These are phyloP conservation scores for Cylas formicarius DNA, from an alignment of 1,140 invertebrate species.

Conservation along the genomic window DNA sequence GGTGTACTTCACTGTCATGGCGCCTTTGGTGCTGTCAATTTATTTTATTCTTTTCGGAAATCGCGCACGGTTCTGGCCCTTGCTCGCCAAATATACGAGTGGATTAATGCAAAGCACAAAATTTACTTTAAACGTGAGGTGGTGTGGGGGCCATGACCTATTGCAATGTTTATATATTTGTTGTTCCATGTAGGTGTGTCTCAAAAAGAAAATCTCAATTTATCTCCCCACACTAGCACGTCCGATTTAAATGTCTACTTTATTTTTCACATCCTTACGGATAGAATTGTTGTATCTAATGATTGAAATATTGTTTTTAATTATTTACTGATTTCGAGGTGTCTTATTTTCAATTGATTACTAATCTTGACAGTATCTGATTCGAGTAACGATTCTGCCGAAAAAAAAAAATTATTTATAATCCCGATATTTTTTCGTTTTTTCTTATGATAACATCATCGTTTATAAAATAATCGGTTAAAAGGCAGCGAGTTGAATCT, in stretches of 20 bases:
- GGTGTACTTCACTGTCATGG: slow-evolving; percentile 36
- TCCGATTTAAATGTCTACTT: slow-evolving; percentile 8
- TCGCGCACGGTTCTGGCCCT: background rate
- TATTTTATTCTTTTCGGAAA: slow-evolving; percentile 22
- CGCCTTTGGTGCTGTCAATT: slow-evolving; percentile 30
- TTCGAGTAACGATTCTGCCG: background rate
- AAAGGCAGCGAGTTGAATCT: too few species aligned
- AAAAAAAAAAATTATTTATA: too few species aligned
- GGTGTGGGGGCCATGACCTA: background rate
- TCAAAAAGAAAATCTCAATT: slow-evolving; percentile 18
- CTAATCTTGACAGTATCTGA: background rate
- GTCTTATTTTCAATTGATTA: background rate
- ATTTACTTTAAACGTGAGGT: background rate
- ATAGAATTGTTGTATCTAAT: background rate
- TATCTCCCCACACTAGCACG: slow-evolving; percentile 12
- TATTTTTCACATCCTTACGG: background rate
- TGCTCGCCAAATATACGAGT: background rate
- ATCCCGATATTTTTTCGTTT: too few species aligned
- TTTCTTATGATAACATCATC: too few species aligned
- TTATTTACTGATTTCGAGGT: background rate
- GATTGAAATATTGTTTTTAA: background rate
- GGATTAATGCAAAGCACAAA: background rate
- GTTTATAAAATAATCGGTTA: too few species aligned
- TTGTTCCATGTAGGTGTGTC: slow-evolving; percentile 11
- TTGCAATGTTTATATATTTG: slow-evolving; percentile 8